Evolutionary conservation across 2,888 invertebrate genomes (phyloP), one percentile per base, ranked within the genome.

Genomic region (Amblyteles armatorius): DNA sequence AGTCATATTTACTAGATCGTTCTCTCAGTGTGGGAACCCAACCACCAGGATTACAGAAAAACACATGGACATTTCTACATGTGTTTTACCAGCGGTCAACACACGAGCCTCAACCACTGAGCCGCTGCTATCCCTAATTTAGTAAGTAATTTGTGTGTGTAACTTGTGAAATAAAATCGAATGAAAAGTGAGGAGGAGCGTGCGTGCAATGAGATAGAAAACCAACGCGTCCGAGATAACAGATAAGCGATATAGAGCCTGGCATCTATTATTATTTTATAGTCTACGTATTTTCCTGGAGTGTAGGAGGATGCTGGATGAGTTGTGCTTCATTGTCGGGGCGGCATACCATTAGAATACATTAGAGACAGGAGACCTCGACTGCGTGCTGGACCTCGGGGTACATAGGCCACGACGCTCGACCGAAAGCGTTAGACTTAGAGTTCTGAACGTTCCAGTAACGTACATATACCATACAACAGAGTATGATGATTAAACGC

Each of bases 311-410:
- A 88, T 87, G 89, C 85, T 85, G 88, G 90, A 93, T 93, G 93
- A 93, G 91, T 93, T 93, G 93, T 92, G 92, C 92, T 89, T 92
- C 92, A 93, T 93, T 93, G 93, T 93, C 92, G 92, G 92, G 93
- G 93, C 93, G 93, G 93, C 90, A 93, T 93, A 92, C 86, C 89
- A 93, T 93, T 93, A 93, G 91, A 93, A 93, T 93, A 92, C 89
- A 92, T 93, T 92, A 92, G 88, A 89, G 65, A 86, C 76, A 76
- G 78, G 67, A 82, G 78, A 84, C 74, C 16, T 60, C 50, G 76
- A 44, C 78, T 79, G 48, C 82, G 84, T 74, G 79, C 68, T 80
- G 76, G 67, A 79, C 77, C 68, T 74, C 83, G 77, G 67, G 77
- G 79, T 79, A 65, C 72, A 60, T 48, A 83, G 68, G 57, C 76